Base-by-base conservation (phyloP, 2,888 invertebrate genomes). In the Orgyia antiqua region DNA sequence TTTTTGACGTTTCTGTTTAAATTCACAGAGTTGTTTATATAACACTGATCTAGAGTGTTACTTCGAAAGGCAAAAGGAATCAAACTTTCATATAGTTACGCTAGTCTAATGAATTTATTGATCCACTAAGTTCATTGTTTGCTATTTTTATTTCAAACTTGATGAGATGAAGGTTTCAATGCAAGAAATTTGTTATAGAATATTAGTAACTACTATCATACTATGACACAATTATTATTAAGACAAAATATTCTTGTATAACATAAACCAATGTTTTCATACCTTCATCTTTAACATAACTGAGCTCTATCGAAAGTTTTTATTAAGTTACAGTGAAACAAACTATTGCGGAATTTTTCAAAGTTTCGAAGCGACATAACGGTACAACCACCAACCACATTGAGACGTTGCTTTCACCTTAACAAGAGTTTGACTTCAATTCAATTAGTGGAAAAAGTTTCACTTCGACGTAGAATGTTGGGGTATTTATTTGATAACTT, bases 241-340 rank as follows among this genome's bases (percentile, higher is more conserved):
- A 62, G 53, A 57, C 55, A 56, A 53, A 58, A 58, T 56, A 47
- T 36, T 36, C 38, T 36, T 36, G 37, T 45, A 41, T 39, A 29
- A 23, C 46, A 39, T 51, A 45, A 42, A 49, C 48, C 61, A 56
- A 62, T 66, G 69, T 69, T 70, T 66, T 57, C 53, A 34, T 54
- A 78, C 77, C 59, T 74, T 75, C 67, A 76, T 72, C 61, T 67
- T 49, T 55, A 71, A 74, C 68, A 74, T 63, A 45, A 33, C 32
- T 28, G 50, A 41, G 58, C 54, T 56, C 45, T 42, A 50, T 41
- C 48, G 49, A 49, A 58, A 71, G 71, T 75, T 73, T 74, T 68
- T 74, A 75, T 73, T 68, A 72, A 78, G 78, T 82, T 82, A 79
- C 72, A 58, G 62, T 72, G 69, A 77, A 74, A 78, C 74, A 75